These are phyloP conservation scores for Leptonema lineaticorne DNA, from an alignment of 1,140 invertebrate genomes.

Conservation along the genomic window DNA sequence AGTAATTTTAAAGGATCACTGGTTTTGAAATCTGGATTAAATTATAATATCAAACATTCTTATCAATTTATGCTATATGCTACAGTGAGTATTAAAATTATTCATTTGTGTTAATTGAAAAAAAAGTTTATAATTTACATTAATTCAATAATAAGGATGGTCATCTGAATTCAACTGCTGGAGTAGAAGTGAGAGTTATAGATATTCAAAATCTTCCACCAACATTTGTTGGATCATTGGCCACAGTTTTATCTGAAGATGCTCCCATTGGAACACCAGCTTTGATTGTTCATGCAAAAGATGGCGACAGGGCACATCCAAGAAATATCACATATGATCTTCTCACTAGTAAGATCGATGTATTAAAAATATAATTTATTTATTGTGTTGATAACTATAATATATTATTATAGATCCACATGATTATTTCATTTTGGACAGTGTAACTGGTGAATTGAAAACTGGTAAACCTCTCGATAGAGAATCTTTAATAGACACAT, in stretches of 20 bases:
- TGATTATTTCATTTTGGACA: constrained; percentile 82
- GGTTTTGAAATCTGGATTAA: constrained; percentile 64
- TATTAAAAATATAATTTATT: background rate
- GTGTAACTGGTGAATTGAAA: constrained; percentile 73
- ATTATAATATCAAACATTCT: constrained; percentile 73
- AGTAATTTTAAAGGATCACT: constrained; percentile 65
- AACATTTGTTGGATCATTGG: constrained; percentile 76
- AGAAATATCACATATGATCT: constrained; percentile 76
- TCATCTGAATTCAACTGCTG: constrained; percentile 67
- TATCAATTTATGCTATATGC: constrained; percentile 72
- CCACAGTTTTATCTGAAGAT: constrained; percentile 80
- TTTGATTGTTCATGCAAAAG: constrained; percentile 75
- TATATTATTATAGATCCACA: constrained; percentile 68
- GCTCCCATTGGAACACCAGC: constrained; percentile 81
- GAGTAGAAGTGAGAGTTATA: constrained; percentile 73
- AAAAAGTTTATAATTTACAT: constrained; percentile 1
- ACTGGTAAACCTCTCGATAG: constrained; percentile 82
- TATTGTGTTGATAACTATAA: background rate
- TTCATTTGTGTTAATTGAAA: background rate
- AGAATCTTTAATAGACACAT: constrained; percentile 75
- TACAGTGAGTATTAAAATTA: constrained; percentile 58
- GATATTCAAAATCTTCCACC: constrained; percentile 85
- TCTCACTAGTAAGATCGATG: constrained; percentile 70
- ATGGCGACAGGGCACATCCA: constrained; percentile 79
- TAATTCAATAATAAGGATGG: constrained; percentile 67